Evolutionary conservation across 2,888 invertebrate genomes (phyloP).

Genomic region (Parelbella ahira): DNA sequence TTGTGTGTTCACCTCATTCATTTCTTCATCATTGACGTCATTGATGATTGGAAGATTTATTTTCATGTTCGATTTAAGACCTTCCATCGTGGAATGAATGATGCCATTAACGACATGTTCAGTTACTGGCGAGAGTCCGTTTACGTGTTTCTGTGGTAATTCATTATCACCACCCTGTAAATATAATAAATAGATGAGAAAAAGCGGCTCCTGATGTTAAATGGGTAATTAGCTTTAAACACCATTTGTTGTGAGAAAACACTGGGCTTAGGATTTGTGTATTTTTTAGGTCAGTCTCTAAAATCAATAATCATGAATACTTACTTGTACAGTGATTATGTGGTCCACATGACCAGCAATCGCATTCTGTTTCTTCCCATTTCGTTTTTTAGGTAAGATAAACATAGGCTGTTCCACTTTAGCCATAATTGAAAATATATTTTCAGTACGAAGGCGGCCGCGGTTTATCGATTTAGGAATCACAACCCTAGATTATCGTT

Average conservation of each 20-base stretch:
- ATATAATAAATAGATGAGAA: too few relatives aligned
- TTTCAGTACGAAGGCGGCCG: too few relatives aligned
- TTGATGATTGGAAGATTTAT: conserved; percentile 70
- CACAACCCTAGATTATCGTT: too few relatives aligned
- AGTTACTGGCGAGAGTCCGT: conserved; percentile 68
- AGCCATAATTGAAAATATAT: conserved; percentile 51
- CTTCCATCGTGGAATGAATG: conserved; percentile 70
- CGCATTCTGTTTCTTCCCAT: conserved; percentile 75
- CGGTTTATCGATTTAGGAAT: too few relatives aligned
- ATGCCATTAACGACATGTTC: conserved; percentile 68
- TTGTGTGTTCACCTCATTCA: conserved; percentile 47
- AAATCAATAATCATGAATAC: too few relatives aligned
- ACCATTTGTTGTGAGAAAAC: too few relatives aligned
- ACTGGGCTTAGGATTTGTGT: too few relatives aligned
- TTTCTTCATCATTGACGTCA: conserved; percentile 76
- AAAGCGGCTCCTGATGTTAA: too few relatives aligned
- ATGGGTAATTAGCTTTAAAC: too few relatives aligned
- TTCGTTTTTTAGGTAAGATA: conserved; percentile 81
- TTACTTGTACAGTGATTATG: conserved; percentile 82
- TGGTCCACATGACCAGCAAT: conserved; percentile 82
- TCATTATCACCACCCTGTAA: conserved; percentile 68
- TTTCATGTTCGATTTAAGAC: conserved; percentile 70
- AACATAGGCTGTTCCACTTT: conserved; percentile 77
- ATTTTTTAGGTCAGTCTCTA: too few relatives aligned
- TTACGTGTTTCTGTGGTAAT: conserved; percentile 62